These are phyloP conservation scores for Scolopax mira DNA, from an alignment of 2,113 vertebrate genomes.

Conservation along the genomic window DNA sequence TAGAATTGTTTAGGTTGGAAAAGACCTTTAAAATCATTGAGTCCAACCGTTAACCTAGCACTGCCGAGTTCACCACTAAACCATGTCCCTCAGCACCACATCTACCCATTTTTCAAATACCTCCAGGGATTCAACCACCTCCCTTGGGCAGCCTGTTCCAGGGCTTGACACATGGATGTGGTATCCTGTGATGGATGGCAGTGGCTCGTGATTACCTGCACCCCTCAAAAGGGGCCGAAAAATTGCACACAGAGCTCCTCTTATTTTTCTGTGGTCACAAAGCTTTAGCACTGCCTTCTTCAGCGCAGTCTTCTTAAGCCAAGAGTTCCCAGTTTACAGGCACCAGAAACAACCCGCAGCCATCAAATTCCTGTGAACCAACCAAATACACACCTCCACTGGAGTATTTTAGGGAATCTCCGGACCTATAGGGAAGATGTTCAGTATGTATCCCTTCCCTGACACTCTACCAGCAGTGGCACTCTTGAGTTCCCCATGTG, in stretches of 20 bases:
- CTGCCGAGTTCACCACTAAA: background rate
- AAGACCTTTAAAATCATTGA: background rate
- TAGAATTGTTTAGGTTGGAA: background rate
- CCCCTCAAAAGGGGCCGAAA: background rate
- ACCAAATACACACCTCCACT: background rate
- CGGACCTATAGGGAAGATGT: background rate
- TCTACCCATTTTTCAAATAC: background rate
- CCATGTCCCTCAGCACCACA: background rate
- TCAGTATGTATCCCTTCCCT: too few relatives aligned
- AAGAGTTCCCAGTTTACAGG: background rate
- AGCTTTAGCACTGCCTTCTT: accelerated
- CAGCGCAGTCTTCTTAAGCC: background rate
- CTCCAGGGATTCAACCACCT: background rate
- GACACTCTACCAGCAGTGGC: background rate
- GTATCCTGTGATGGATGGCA: background rate
- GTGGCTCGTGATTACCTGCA: accelerated
- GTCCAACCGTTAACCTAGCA: background rate
- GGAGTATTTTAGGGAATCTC: background rate
- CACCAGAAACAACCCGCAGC: background rate
- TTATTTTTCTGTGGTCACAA: accelerated
- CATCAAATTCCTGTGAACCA: background rate
- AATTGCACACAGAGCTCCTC: background rate
- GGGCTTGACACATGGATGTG: accelerated
- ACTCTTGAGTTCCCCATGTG: background rate
- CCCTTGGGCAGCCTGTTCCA: background rate